A percentile compares a stretch with the other conserved stretches of the same genome.
phyloP scores from a whole-genome alignment of 2,888 invertebrate species.

The Lasioglossum lativentre region DNA sequence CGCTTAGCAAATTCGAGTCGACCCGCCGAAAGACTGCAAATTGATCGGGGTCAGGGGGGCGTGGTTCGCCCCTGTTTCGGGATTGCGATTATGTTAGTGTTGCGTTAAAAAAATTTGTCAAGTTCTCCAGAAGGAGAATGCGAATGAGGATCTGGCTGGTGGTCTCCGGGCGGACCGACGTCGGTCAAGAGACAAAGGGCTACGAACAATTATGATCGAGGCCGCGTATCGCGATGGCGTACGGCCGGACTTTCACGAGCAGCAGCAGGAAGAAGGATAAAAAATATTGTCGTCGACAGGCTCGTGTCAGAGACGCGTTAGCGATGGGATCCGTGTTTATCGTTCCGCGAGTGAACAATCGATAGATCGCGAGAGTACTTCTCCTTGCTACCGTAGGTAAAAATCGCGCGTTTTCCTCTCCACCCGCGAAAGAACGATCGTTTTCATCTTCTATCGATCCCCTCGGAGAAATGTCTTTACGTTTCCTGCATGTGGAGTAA shows the following conservation, averaged over 20 bases:
- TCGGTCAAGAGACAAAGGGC: background rate
- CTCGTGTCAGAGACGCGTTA: conserved; percentile 40
- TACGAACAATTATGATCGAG: background rate
- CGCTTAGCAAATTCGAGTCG: background rate
- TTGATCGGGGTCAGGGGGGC: background rate
- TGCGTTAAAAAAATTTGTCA: conserved; percentile 6
- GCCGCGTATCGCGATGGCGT: conserved; percentile 32
- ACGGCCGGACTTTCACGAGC: conserved; percentile 59
- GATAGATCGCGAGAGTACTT: conserved; percentile 37
- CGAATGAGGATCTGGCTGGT: background rate
- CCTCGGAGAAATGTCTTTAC: background rate
- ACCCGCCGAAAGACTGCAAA: background rate
- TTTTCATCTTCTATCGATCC: conserved; percentile 15
- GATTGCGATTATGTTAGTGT: background rate
- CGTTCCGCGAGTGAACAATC: conserved; percentile 37
- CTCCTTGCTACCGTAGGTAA: conserved; percentile 61
- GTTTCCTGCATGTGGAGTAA: background rate
- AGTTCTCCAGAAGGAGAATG: background rate
- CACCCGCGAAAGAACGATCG: background rate
- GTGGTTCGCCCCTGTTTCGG: background rate
- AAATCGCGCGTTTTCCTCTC: conserved; percentile 40
- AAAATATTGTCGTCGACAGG: conserved; percentile 69
- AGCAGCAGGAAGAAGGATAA: conserved; percentile 66
- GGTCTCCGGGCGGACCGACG: background rate
- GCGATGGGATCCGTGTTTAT: conserved; percentile 29